Conservation (phyloP, 2,113 vertebrate species). For the Bambusicola thoracicus region DNA sequence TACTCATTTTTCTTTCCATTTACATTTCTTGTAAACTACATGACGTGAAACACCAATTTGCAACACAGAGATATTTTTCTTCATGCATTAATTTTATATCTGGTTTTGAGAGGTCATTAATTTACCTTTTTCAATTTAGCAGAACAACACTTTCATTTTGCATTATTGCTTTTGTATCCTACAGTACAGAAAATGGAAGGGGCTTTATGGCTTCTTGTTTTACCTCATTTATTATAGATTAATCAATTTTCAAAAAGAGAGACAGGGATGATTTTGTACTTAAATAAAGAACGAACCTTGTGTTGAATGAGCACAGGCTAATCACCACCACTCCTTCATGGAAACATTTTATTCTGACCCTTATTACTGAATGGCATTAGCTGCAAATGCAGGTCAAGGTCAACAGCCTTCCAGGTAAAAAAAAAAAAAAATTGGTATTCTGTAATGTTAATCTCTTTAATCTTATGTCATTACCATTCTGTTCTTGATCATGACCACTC, state of each 20-base stretch:
- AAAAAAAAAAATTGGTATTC: neutral
- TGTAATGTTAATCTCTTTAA: neutral
- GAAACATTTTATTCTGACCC: neutral
- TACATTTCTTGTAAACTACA: neutral
- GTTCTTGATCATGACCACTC: neutral
- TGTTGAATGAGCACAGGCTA: neutral
- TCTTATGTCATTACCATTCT: neutral
- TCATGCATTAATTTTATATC: neutral
- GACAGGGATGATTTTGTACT: neutral
- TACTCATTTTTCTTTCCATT: neutral
- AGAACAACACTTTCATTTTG: neutral
- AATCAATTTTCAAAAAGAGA: neutral
- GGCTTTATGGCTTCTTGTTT: neutral
- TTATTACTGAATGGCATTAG: neutral
- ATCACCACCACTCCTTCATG: neutral
- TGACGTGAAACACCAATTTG: neutral
- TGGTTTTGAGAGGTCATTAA: neutral
- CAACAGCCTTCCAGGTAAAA: neutral
- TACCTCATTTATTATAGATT: neutral
- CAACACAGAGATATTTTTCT: neutral
- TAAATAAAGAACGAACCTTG: neutral
- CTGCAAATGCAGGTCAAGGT: neutral
- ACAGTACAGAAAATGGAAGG: neutral
- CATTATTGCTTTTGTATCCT: neutral
- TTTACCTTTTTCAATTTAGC: neutral